Conservation (phyloP, 2,888 invertebrate genomes). For the Hydropsyche betteni region DNA sequence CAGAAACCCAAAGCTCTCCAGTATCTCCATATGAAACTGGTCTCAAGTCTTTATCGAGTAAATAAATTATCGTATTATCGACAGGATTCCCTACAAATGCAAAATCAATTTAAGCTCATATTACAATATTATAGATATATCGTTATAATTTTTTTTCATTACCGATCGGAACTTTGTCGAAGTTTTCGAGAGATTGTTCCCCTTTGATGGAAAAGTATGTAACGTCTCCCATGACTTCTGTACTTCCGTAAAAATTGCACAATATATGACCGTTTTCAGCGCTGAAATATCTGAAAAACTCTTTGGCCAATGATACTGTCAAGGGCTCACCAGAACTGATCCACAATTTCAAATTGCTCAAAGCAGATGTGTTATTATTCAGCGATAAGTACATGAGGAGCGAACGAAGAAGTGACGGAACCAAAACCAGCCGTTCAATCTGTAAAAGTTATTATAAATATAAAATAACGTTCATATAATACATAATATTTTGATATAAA, state of each 20-base stretch:
- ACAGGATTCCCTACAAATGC: constrained; percentile 72
- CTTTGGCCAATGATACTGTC: constrained; percentile 72
- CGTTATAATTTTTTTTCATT: constrained; percentile 51
- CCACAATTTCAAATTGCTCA: constrained; percentile 77
- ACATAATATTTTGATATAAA: background rate
- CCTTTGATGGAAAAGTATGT: constrained; percentile 77
- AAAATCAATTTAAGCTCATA: background rate
- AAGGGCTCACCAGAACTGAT: constrained; percentile 89
- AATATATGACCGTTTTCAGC: constrained; percentile 70
- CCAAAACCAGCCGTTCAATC: constrained; percentile 83
- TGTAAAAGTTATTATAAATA: constrained; percentile 54
- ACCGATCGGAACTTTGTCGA: constrained; percentile 85
- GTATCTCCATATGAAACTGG: constrained; percentile 77
- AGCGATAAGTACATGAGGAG: constrained; percentile 78
- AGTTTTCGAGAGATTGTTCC: constrained; percentile 67
- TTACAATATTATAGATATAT: background rate
- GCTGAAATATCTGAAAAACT: constrained; percentile 81
- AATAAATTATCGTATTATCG: constrained; percentile 82
- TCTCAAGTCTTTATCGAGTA: constrained; percentile 78
- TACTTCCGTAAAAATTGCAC: constrained; percentile 91
- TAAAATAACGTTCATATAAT: background rate
- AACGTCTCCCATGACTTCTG: constrained; percentile 92
- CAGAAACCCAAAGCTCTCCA: constrained; percentile 86
- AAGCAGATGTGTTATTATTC: constrained; percentile 61
- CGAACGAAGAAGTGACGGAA: constrained; percentile 83